Conservation (phyloP, 2,888 invertebrate species). For the Aphidius colemani region DNA sequence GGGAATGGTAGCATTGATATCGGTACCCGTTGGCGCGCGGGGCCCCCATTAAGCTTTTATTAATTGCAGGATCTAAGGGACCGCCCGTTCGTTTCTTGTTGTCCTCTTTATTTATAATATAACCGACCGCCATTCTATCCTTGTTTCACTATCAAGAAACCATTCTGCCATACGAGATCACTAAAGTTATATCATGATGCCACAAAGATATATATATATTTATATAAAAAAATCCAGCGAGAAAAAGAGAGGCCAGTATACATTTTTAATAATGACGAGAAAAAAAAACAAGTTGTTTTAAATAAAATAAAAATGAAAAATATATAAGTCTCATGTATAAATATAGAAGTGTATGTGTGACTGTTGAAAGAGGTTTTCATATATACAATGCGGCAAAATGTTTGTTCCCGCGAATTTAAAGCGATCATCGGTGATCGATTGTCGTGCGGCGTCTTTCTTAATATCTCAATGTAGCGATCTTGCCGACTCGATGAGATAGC, state of each 20-base stretch:
- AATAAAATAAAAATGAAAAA: no score
- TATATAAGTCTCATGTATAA: no score
- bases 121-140: slow-evolving; percentile 53
- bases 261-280: background rate
- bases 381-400: slow-evolving; percentile 15
- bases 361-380: slow-evolving; percentile 13
- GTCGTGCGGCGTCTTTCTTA: slow-evolving; percentile 27
- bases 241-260: slow-evolving; percentile 8
- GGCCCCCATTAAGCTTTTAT: slow-evolving; percentile 59
- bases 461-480: slow-evolving; percentile 32
- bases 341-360: no score
- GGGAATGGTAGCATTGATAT: slow-evolving; percentile 39
- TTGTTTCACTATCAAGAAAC: slow-evolving; percentile 39
- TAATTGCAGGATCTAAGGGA: slow-evolving; percentile 58
- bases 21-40: slow-evolving; percentile 37
- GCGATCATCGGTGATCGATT: slow-evolving; percentile 28
- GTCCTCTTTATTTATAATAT: slow-evolving; percentile 27
- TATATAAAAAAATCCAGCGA: slow-evolving; percentile 5
- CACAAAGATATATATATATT: slow-evolving; percentile 5
- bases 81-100: slow-evolving; percentile 55
- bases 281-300: no score
- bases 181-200: slow-evolving; percentile 1
- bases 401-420: slow-evolving; percentile 14
- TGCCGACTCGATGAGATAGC: slow-evolving; percentile 16
- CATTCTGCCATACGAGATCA: slow-evolving; percentile 40